Evolutionary conservation across 2,888 invertebrate genomes (phyloP), one percentile per base, ranked within the genome.

Genomic region (Tortrix viridana): DNA sequence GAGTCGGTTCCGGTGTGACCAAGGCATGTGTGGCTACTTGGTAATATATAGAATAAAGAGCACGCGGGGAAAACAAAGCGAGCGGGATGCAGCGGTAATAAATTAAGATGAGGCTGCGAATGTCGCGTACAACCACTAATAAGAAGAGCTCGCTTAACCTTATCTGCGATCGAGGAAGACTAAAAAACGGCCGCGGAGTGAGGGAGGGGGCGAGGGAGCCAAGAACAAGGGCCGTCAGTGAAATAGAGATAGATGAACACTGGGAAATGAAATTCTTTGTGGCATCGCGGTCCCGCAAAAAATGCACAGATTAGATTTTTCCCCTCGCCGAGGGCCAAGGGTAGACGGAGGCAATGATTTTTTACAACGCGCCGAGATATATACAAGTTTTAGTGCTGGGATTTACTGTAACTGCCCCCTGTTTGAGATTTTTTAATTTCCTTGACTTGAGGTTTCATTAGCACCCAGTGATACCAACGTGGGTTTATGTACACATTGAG

Each of bases 261-360:
- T 91, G 90, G 92, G 92, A 92, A 92, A 92, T 92, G 92, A 92
- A 92, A 92, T 92, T 92, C 92, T 92, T 92, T 92, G 92, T 92
- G 92, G 92, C 89, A 89, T 91, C 90, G 91, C 91, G 91, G 90
- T 89, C 92, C 88, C 92, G 92, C 92, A 92, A 92, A 92, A 92
- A 92, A 92, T 92, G 91, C 91, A 89, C 90, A 92, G 92, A 92
- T 92, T 92, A 92, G 92, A 92, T 92, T 92, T 82, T 92, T 90
- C 92, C 90, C 90, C 86, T 87, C 85, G 81, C 81, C 77, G 79
- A 87, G 89, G 86, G 83, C 87, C 81, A 86, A 86, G 89, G 87
- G 84, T 84, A 84, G 88, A 86, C 84, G 85, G 85, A 88, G 90
- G 92, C 92, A 92, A 92, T 92, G 91, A 92, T 92, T 92, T 92